Percentiles rank a stretch among this genome's conserved stretches.
Evolutionary conservation across 2,797 vertebrate species (phyloP).

Genomic region (Tinamus major): DNA sequence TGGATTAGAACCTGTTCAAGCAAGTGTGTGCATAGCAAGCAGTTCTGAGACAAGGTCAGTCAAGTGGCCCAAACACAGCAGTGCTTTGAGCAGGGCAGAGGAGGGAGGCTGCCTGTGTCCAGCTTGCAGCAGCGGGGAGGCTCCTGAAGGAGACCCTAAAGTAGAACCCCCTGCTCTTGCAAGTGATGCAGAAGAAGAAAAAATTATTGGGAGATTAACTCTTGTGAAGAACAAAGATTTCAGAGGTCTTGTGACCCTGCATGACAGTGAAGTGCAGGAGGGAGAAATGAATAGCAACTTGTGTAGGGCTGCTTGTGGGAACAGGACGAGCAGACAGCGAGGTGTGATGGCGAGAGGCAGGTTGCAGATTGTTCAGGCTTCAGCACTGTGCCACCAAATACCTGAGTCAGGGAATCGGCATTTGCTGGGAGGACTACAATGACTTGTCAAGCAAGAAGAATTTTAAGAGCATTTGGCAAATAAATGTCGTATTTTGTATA

Average conservation of each 20-base stretch:
- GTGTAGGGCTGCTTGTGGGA: background rate
- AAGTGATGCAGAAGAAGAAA: background rate
- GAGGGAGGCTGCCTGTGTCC: background rate
- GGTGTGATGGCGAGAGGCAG: background rate
- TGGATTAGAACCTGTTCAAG: conserved; percentile 3
- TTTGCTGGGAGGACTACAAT: background rate
- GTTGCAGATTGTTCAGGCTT: background rate
- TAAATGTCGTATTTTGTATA: background rate
- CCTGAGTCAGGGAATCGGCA: background rate
- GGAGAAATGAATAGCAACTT: background rate
- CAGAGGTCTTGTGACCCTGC: background rate
- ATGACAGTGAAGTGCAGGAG: background rate
- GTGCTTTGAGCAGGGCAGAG: background rate
- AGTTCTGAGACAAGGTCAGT: background rate
- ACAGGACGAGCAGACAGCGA: background rate
- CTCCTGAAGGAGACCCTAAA: background rate
- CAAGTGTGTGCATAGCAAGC: background rate
- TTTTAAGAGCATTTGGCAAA: background rate
- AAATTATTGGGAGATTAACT: background rate
- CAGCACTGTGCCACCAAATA: background rate
- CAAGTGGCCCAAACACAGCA: background rate
- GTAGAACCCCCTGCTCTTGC: background rate
- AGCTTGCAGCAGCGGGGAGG: background rate
- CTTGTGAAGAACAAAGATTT: background rate
- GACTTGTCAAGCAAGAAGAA: background rate